A percentile compares a stretch with the other conserved stretches of the same genome.
Evolutionary conservation across 2,888 invertebrate species (phyloP).

Genomic region (Drepana falcataria): DNA sequence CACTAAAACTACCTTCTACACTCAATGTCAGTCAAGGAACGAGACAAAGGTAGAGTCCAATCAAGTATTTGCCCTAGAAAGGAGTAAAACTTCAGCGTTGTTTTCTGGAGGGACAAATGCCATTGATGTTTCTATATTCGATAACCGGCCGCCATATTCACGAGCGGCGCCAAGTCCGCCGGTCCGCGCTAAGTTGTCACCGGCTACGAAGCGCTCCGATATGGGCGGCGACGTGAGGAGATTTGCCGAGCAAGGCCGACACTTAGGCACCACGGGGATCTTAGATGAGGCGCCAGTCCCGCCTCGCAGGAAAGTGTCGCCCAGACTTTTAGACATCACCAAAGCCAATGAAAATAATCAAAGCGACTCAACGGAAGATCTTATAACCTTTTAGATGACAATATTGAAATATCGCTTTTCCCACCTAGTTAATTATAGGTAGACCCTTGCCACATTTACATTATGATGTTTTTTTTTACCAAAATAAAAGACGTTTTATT

Average conservation of each 20-base stretch:
- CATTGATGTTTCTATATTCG: slow-evolving; percentile 57
- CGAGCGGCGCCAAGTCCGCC: slow-evolving; percentile 71
- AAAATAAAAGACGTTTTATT: not conserved
- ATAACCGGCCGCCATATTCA: slow-evolving; percentile 57
- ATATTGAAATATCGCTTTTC: slow-evolving; percentile 15
- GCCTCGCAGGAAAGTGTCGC: slow-evolving; percentile 61
- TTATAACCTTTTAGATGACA: slow-evolving; percentile 57
- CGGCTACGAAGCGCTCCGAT: slow-evolving; percentile 37
- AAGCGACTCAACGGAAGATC: slow-evolving; percentile 49
- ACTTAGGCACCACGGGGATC: slow-evolving; percentile 49
- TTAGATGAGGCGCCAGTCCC: slow-evolving; percentile 57
- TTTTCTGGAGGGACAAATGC: slow-evolving; percentile 42
- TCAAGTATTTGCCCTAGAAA: slow-evolving; percentile 47
- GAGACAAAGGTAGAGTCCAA: slow-evolving; percentile 30
- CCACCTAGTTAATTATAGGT: slow-evolving; percentile 27
- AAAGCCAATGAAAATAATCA: slow-evolving; percentile 22
- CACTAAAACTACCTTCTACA: slow-evolving; percentile 60
- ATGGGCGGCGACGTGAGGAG: slow-evolving; percentile 33
- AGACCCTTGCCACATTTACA: slow-evolving; percentile 5
- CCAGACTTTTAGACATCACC: slow-evolving; percentile 38
- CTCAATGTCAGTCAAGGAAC: slow-evolving; percentile 24
- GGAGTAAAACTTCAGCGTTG: slow-evolving; percentile 64
- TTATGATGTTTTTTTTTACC: not conserved
- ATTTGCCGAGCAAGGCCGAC: slow-evolving; percentile 48
- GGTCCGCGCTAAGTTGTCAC: slow-evolving; percentile 59